Conservation (phyloP, 2,888 invertebrate genomes). For the Drosophila mettleri region DNA sequence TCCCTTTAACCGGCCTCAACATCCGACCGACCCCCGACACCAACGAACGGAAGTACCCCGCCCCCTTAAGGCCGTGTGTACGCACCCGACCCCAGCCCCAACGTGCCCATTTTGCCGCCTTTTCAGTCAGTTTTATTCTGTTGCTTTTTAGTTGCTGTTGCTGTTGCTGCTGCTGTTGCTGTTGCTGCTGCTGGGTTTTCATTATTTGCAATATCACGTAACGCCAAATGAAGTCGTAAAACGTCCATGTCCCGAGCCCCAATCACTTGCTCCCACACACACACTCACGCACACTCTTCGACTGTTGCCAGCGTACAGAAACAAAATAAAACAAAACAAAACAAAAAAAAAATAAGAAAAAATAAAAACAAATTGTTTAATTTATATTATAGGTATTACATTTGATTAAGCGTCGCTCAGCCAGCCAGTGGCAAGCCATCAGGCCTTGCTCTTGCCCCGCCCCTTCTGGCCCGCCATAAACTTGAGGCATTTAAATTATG, state of each 20-base stretch:
- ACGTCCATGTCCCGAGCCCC: constrained; percentile 40
- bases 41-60: constrained; percentile 35
- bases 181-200: constrained; percentile 45
- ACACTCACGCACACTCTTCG: not conserved
- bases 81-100: constrained; percentile 25
- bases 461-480: constrained; percentile 4
- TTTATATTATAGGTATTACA: constrained; percentile 63
- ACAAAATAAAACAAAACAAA: too few relatives aligned
- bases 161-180: constrained; percentile 51
- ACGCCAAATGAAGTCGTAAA: constrained; percentile 77
- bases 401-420: constrained; percentile 54
- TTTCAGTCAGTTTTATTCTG: constrained; percentile 48
- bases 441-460: not conserved
- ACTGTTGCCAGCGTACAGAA: too few relatives aligned
- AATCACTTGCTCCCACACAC: constrained; percentile 22
- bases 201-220: constrained; percentile 77
- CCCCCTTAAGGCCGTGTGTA: constrained; percentile 19
- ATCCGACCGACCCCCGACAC: constrained; percentile 56
- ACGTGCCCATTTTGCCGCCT: not conserved
- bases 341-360: too few relatives aligned
- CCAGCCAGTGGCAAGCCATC: not conserved
- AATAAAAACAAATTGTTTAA: constrained; percentile 56
- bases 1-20: constrained; percentile 77
- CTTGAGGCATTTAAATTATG: constrained; percentile 63
- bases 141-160: constrained; percentile 62